These are phyloP conservation scores for Myopa testacea DNA, from an alignment of 2,888 invertebrate genomes.

Conservation along the genomic window DNA sequence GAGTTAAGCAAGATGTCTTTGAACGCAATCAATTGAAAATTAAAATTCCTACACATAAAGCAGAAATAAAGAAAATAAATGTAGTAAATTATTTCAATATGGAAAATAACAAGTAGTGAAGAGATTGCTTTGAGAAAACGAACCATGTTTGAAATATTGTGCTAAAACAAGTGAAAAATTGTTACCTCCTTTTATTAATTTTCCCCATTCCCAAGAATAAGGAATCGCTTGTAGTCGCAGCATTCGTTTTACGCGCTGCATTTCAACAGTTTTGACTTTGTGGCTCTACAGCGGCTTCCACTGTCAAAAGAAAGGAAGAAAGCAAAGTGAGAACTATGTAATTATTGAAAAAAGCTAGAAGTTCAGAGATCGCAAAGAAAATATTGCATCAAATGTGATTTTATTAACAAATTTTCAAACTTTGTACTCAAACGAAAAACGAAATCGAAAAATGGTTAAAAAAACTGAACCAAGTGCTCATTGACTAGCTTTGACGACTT, in stretches of 20 bases:
- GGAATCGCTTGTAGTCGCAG: conserved; percentile 14
- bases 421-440: not conserved
- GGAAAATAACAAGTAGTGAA: conserved; percentile 8
- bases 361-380: not conserved
- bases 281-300: conserved; percentile 15
- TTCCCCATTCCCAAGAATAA: conserved; percentile 31
- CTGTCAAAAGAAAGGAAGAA: conserved; percentile 15
- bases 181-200: conserved; percentile 22
- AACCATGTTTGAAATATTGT: not conserved
- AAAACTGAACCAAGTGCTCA: not conserved
- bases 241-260: conserved; percentile 2
- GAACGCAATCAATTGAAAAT: conserved; percentile 21
- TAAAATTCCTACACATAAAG: conserved; percentile 19
- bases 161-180: conserved; percentile 11
- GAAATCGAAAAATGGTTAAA: conserved; percentile 4
- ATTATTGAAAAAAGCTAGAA: not conserved
- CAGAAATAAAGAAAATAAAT: not conserved
- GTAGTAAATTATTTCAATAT: not conserved
- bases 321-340: no score
- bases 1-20: not conserved
- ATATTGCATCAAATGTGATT: not conserved
- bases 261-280: conserved; percentile 21
- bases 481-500: not conserved
- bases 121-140: not conserved
- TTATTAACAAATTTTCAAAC: not conserved